Conservation (phyloP, 1,140 invertebrate species). For the Bombus waltoni region DNA sequence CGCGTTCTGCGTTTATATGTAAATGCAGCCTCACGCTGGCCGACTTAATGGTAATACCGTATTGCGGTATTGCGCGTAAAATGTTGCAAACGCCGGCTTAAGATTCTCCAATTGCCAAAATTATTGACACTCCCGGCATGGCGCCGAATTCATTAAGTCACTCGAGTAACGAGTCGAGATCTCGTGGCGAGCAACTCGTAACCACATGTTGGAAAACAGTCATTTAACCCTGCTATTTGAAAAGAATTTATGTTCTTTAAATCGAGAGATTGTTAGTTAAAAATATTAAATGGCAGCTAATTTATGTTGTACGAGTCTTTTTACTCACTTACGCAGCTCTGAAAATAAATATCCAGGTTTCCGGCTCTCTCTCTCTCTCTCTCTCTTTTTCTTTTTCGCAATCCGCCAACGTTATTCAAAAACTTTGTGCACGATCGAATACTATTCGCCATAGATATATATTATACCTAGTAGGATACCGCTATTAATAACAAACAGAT, state of each 20-base stretch:
- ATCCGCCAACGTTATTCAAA: background rate
- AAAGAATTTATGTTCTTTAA: background rate
- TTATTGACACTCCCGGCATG: slow-evolving; percentile 27
- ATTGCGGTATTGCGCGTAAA: slow-evolving; percentile 19
- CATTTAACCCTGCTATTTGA: background rate
- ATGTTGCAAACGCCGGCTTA: slow-evolving; percentile 30
- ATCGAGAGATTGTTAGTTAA: background rate
- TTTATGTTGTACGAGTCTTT: background rate
- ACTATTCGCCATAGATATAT: background rate
- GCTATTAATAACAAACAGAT: background rate
- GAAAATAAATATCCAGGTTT: background rate
- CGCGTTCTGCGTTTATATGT: slow-evolving; percentile 39
- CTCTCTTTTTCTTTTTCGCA: too few species aligned
- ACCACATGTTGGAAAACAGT: background rate
- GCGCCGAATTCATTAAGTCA: slow-evolving; percentile 14
- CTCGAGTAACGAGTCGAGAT: slow-evolving; percentile 13
- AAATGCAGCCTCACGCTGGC: slow-evolving; percentile 44
- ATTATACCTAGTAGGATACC: background rate
- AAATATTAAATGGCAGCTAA: background rate
- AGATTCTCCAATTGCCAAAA: slow-evolving; percentile 41
- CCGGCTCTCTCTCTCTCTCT: too few species aligned
- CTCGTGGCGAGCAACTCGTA: slow-evolving; percentile 10
- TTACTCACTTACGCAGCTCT: background rate
- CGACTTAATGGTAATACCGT: slow-evolving; percentile 42
- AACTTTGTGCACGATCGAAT: background rate